Percentiles rank a stretch among this genome's conserved stretches.
These are phyloP conservation scores for Sepiola atlantica DNA, from an alignment of 2,888 invertebrate species.

Conservation along the genomic window DNA sequence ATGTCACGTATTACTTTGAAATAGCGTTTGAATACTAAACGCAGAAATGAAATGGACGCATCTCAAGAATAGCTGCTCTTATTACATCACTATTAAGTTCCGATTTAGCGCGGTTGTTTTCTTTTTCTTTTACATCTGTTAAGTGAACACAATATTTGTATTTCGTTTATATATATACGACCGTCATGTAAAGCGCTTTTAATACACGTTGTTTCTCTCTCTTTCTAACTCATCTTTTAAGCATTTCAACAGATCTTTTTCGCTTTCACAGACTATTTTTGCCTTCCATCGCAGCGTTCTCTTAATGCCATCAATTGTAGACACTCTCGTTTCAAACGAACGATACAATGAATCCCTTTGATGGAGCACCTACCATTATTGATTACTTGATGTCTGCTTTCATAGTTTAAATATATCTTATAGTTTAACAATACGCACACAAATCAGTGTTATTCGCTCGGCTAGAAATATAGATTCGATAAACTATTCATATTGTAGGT, in stretches of 20 bases:
- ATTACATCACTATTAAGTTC: too few relatives aligned
- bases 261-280: neutral
- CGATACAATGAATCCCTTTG: neutral
- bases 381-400: neutral
- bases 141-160: neutral
- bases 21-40: too few relatives aligned
- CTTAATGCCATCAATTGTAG: slow-evolving; percentile 12
- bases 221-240: neutral
- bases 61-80: too few relatives aligned
- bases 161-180: neutral
- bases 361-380: neutral
- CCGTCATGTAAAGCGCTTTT: neutral
- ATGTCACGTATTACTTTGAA: too few relatives aligned
- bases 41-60: too few relatives aligned
- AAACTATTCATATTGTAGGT: neutral
- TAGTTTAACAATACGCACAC: slow-evolving; percentile 10
- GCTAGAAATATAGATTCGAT: neutral
- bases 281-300: neutral
- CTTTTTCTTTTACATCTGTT: neutral
- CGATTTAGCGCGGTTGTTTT: too few relatives aligned
- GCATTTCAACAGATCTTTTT: neutral
- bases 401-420: slow-evolving; percentile 21
- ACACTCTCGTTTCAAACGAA: neutral
- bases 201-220: neutral
- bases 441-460: neutral